These are phyloP conservation scores for Proales similis DNA, from an alignment of 1,140 invertebrate genomes.

Conservation along the genomic window DNA sequence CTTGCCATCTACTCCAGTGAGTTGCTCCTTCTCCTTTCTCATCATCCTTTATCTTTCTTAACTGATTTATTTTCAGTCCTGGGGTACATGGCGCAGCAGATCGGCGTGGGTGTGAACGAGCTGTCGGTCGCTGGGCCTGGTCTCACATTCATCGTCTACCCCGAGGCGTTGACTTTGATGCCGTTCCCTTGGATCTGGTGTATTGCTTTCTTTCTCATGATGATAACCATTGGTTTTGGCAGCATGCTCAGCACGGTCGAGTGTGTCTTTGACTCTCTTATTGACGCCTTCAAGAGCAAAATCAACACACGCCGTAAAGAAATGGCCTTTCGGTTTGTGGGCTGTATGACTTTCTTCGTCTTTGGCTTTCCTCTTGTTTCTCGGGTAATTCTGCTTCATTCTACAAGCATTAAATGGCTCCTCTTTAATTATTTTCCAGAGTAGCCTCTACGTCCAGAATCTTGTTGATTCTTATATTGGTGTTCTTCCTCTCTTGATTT, in stretches of 20 bases:
- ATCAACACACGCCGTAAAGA: conserved; percentile 27
- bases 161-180: conserved; percentile 73
- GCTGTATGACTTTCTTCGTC: conserved; percentile 28
- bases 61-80: conserved; percentile 45
- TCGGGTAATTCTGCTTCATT: conserved; percentile 16
- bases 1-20: conserved; percentile 42
- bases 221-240: conserved; percentile 87
- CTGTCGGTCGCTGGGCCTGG: conserved; percentile 42
- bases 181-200: conserved; percentile 91
- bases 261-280: conserved; percentile 14
- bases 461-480: conserved; percentile 77
- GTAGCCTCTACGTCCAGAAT: conserved; percentile 74
- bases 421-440: conserved; percentile 42
- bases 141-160: conserved; percentile 63
- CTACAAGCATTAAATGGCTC: not conserved
- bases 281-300: conserved; percentile 17
- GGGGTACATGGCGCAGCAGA: conserved; percentile 44
- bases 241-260: conserved; percentile 19
- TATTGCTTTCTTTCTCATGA: conserved; percentile 95
- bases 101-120: conserved; percentile 44
- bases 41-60: not conserved
- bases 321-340: conserved; percentile 2
- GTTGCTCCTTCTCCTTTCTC: not conserved
- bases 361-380: conserved; percentile 21
- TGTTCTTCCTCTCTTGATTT: conserved; percentile 72